Base-by-base conservation (phyloP, 2,797 vertebrate genomes). In the Sebastes ruberrimus region DNA sequence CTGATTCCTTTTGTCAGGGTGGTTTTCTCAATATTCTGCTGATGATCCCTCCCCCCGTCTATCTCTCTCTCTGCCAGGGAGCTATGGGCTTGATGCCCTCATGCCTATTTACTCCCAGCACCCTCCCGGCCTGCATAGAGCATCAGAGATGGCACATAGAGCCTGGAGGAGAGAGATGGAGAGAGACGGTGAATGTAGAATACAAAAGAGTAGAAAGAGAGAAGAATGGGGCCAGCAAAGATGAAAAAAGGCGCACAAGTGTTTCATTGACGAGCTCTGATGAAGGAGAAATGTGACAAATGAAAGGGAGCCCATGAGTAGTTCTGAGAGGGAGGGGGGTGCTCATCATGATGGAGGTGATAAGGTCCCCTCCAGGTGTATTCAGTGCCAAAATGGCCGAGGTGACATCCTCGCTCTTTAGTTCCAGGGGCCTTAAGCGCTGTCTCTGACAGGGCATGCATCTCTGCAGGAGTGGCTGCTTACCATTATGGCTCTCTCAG, bases 1-100 rank as follows among this genome's bases (percentile, higher is more conserved):
- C 81, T 83, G 83, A 90, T 88, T 92, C 83, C 75, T 83, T 88
- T 85, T 84, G 87, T 85, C 77, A 35, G 83, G 81, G 71, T 80
- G 68, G 64, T 85, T 91, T 88, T 86, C 85, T 91, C 79, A 59
- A 66, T 91, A 87, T 88, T 89, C 79, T 52, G 73, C 74, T 84
- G 81, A 88, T 87, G 83, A 86, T 66, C 27, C 67, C 23, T 14
- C 46, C 5, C 27, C 10, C 63, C 30, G 72, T 3, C 20, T 23
- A 0, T 35, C 49, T 27, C 69, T 84, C 73, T 78, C 69, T 83
- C 74, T 78, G 76, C 59, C 72, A 75, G 57, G 69, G 52, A 68
- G 80, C 86, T 73, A 55, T 83, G 67, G 80, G 80, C 88, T 76
- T 32, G 71, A 86, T 88, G 91, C 84, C 86, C 87, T 86, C 74